phyloP scores from a whole-genome alignment of 53 echinoderm and acorn worm genomes.

The Holothuria scabra region DNA sequence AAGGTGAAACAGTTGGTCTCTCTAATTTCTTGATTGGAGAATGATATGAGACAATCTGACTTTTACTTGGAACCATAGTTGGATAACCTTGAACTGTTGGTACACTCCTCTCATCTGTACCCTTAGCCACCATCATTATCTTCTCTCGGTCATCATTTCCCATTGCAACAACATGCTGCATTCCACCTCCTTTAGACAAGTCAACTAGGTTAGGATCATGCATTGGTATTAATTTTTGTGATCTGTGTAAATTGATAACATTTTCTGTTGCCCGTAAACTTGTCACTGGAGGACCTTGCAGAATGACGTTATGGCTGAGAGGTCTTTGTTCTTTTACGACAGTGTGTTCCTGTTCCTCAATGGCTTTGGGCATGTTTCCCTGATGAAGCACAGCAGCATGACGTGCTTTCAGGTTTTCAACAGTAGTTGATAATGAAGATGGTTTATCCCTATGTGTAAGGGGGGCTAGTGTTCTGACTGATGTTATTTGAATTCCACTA shows the following conservation, averaged over 20 bases:
- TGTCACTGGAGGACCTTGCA: slow-evolving; percentile 36
- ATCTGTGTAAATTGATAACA: not conserved
- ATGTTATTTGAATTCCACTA: slow-evolving; percentile 18
- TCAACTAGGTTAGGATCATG: slow-evolving; percentile 11
- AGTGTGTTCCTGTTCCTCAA: not conserved
- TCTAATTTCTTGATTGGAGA: not conserved
- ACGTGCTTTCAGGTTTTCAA: not conserved
- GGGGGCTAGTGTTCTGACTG: slow-evolving; percentile 25
- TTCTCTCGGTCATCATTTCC: not conserved
- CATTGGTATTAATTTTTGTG: not conserved
- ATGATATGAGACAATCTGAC: too few species aligned
- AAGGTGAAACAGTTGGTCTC: not conserved
- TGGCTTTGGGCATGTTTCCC: not conserved
- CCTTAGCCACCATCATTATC: not conserved
- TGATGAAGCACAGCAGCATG: not conserved
- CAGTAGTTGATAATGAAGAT: not conserved
- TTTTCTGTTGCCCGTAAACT: not conserved
- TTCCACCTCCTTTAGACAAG: slow-evolving; percentile 1
- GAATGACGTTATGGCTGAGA: slow-evolving; percentile 8
- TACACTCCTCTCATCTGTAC: too few species aligned
- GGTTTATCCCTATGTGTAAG: not conserved
- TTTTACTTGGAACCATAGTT: too few species aligned
- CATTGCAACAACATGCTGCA: not conserved
- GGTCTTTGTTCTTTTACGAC: too few species aligned
- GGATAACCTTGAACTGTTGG: too few species aligned